A percentile compares a stretch with the other conserved stretches of the same genome.
phyloP scores from a whole-genome alignment of 1,140 invertebrate species.

The Reticulitermes speratus region DNA sequence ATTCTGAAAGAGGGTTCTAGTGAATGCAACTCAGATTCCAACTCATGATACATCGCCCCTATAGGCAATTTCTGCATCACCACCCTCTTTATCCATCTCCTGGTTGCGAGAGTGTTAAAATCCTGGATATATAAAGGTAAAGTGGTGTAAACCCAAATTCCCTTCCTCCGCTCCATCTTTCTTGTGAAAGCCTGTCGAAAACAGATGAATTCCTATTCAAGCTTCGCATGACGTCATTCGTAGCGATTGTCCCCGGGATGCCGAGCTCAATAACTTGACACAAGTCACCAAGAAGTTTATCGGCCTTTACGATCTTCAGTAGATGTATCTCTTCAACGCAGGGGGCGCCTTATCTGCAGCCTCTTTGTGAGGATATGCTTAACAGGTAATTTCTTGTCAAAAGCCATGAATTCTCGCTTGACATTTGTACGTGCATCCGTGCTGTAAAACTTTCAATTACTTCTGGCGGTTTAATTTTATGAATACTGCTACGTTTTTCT shows the following conservation, averaged over 20 bases:
- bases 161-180: background rate
- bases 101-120: background rate
- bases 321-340: background rate
- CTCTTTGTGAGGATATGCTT: background rate
- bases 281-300: slow-evolving; percentile 6
- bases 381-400: background rate
- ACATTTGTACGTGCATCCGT: background rate
- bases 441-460: background rate
- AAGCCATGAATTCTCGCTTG: background rate
- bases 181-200: slow-evolving; percentile 6
- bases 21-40: background rate
- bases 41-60: background rate
- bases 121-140: background rate
- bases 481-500: background rate
- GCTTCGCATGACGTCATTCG: background rate
- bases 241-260: background rate
- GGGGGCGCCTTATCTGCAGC: background rate
- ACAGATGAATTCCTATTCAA: slow-evolving; percentile 13
- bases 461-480: background rate
- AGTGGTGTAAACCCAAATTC: slow-evolving; percentile 15
- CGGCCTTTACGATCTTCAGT: background rate
- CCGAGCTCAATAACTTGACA: background rate
- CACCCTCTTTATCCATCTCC: slow-evolving; percentile 3
- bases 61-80: slow-evolving; percentile 1
- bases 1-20: background rate